Percentiles rank a stretch among this genome's conserved stretches.
These are phyloP conservation scores for Triplophysa dalaica DNA, from an alignment of 2,113 vertebrate species.

Conservation along the genomic window DNA sequence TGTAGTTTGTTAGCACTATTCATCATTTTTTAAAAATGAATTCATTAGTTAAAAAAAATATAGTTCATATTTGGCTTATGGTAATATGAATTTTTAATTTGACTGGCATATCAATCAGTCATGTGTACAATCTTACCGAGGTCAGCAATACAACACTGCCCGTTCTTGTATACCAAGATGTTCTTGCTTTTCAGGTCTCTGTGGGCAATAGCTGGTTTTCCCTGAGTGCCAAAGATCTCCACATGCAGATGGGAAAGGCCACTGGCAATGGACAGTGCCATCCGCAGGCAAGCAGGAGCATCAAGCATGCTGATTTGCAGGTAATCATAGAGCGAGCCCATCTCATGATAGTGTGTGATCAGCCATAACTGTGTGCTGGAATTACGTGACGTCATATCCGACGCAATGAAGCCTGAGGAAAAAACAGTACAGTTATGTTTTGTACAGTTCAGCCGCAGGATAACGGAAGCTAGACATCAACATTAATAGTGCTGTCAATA, in stretches of 20 bases:
- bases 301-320: constrained; percentile 94
- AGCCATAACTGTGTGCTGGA: constrained; percentile 98
- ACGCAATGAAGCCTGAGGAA: constrained; percentile 89
- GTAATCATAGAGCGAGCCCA: constrained; percentile 96
- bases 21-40: too few species aligned
- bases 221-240: constrained; percentile 98
- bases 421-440: background rate
- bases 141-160: constrained; percentile 98
- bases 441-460: background rate
- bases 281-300: constrained; percentile 86
- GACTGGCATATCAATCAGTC: background rate
- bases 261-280: constrained; percentile 91
- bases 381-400: constrained; percentile 98
- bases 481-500: too few species aligned
- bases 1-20: background rate
- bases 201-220: constrained; percentile 95
- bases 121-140: constrained; percentile 78
- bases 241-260: constrained; percentile 94
- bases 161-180: constrained; percentile 94
- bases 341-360: constrained; percentile 97
- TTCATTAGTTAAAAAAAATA: background rate
- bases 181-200: constrained; percentile 99
- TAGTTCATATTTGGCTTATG: background rate
- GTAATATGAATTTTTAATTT: background rate
- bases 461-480: too few species aligned